Evolutionary conservation across 2,888 invertebrate species (phyloP).

Genomic region (Eupithecia tripunctaria): DNA sequence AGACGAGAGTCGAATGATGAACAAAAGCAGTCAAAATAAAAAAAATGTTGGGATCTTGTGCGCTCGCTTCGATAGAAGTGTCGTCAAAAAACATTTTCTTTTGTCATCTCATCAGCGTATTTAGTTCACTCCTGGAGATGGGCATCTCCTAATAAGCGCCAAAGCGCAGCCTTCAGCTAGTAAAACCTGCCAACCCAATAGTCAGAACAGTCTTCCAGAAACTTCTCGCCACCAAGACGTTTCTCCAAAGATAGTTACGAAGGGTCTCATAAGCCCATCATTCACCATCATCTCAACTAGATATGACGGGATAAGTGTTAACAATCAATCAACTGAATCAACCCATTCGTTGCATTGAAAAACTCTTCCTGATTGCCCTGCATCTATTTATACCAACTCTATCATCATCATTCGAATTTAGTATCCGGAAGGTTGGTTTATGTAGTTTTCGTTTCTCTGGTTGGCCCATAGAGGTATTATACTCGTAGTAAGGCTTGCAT

Average conservation of each 20-base stretch:
- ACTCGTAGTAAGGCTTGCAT: no score
- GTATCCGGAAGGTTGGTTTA: no score
- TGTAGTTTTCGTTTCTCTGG: no score
- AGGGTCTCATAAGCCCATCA: constrained; percentile 20
- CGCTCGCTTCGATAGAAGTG: background rate
- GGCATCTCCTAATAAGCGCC: background rate
- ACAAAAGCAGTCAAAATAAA: no score
- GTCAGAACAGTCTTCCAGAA: background rate
- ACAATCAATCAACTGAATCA: constrained; percentile 23
- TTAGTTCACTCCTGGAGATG: background rate
- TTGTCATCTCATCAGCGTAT: no score
- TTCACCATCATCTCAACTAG: constrained; percentile 14
- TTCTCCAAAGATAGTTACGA: constrained; percentile 3
- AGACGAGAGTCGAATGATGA: no score
- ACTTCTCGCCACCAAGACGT: background rate
- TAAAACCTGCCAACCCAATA: background rate
- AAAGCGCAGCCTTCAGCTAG: background rate
- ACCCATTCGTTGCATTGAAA: constrained; percentile 10
- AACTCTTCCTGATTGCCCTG: constrained; percentile 8
- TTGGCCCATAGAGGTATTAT: no score
- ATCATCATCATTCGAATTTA: no score
- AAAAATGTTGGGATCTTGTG: background rate
- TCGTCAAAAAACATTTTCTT: background rate
- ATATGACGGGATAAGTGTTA: constrained; percentile 25
- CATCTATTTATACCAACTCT: background rate